These are phyloP conservation scores for Noctua fimbriata DNA, from an alignment of 2,888 invertebrate genomes.

Conservation along the genomic window DNA sequence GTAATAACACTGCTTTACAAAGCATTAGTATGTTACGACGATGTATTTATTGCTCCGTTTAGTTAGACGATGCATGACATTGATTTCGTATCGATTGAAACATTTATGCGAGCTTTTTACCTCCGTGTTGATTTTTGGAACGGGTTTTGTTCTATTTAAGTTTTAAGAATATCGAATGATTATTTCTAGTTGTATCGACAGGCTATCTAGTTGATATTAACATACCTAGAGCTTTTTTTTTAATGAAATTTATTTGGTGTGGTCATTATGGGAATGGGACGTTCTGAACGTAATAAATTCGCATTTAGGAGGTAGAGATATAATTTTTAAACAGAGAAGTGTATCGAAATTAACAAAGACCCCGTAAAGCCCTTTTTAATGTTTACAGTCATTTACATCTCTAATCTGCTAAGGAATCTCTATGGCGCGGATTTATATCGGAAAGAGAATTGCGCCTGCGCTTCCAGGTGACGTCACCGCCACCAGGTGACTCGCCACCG, in stretches of 20 bases:
- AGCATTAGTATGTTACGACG: constrained; percentile 50
- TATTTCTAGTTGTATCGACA: background rate
- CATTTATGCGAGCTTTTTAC: constrained; percentile 3
- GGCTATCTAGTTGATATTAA: background rate
- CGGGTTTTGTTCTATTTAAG: background rate
- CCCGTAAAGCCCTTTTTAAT: background rate
- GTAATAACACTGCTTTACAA: constrained; percentile 70
- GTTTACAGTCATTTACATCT: background rate
- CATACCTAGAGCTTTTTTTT: background rate
- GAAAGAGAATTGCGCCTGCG: too few species aligned
- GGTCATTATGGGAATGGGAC: background rate
- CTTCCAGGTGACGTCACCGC: too few species aligned
- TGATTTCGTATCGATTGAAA: constrained; percentile 18
- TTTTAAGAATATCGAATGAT: background rate
- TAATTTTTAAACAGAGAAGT: background rate
- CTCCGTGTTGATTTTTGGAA: constrained; percentile 6
- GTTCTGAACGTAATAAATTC: background rate
- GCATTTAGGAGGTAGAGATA: background rate
- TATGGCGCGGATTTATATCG: too few species aligned
- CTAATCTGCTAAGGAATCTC: background rate
- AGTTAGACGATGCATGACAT: constrained; percentile 16
- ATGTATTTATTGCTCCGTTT: constrained; percentile 21
- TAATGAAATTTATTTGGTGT: background rate
- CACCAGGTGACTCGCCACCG: too few species aligned
- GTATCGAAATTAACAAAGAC: background rate